Conservation (phyloP, 2,113 vertebrate species). For the Saccopteryx leptura region DNA sequence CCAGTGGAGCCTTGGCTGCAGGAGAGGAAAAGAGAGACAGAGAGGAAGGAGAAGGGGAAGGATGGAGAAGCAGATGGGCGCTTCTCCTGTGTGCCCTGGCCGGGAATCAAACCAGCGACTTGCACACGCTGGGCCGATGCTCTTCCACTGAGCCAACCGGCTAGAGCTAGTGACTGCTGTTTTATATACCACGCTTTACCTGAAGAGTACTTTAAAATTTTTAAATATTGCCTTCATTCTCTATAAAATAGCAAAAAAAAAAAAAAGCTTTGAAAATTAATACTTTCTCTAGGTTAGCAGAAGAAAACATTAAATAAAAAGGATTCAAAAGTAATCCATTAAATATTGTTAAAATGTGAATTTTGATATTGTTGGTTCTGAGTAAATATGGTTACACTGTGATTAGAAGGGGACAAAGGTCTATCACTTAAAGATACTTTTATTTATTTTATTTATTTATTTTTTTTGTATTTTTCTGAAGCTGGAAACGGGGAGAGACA, state of each 20-base stretch:
- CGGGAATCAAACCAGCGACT: too few species aligned
- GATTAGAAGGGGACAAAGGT: neutral
- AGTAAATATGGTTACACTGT: neutral
- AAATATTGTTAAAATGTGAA: neutral
- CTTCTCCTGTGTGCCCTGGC: too few species aligned
- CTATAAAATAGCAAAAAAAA: neutral
- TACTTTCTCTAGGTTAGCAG: neutral
- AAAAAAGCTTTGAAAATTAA: neutral
- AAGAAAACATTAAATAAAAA: neutral
- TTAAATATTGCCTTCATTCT: slow-evolving; percentile 14
- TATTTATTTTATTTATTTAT: too few species aligned
- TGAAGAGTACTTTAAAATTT: slow-evolving; percentile 49
- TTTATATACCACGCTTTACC: slow-evolving; percentile 19
- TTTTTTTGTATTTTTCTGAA: too few species aligned
- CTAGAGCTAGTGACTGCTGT: neutral
- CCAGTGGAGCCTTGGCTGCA: too few species aligned
- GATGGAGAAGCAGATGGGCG: too few species aligned
- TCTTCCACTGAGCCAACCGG: too few species aligned
- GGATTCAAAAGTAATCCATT: neutral
- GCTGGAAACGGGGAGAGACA: too few species aligned
- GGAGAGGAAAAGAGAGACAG: too few species aligned
- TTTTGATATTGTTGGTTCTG: neutral
- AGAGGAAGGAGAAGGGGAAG: too few species aligned
- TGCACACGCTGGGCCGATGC: too few species aligned
- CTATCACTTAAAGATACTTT: neutral